phyloP scores from a whole-genome alignment of 2,888 invertebrate genomes.

The Drosophila nr. medialis region DNA sequence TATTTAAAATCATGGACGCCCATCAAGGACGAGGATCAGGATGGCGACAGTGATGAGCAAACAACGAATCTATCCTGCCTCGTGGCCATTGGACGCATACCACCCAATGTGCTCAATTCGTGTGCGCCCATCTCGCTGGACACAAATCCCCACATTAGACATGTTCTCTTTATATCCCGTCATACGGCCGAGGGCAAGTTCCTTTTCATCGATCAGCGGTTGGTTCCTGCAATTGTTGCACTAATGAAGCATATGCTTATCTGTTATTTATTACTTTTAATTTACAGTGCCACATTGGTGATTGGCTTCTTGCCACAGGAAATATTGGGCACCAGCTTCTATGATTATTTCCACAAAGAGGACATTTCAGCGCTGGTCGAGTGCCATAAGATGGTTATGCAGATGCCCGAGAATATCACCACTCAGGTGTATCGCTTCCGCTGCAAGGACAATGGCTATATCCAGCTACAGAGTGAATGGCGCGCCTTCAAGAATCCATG shows the following conservation, averaged over 20 bases:
- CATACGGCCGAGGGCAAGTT: constrained; percentile 97
- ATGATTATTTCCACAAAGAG: constrained; percentile 94
- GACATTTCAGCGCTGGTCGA: constrained; percentile 92
- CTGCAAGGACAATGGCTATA: constrained; percentile 90
- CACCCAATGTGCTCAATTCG: constrained; percentile 86
- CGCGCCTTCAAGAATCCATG: constrained; percentile 96
- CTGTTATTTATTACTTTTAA: background rate
- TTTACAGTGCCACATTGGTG: constrained; percentile 92
- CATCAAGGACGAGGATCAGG: constrained; percentile 90
- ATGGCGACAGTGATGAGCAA: constrained; percentile 87
- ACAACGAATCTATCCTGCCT: constrained; percentile 92
- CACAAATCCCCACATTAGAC: constrained; percentile 86
- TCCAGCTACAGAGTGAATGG: constrained; percentile 92
- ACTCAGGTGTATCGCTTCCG: constrained; percentile 92
- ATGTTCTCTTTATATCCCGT: constrained; percentile 92
- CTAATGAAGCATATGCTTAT: background rate
- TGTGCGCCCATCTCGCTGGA: constrained; percentile 85
- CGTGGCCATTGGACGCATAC: constrained; percentile 93
- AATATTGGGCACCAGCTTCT: constrained; percentile 95
- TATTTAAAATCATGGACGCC: constrained; percentile 97
- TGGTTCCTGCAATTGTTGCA: background rate
- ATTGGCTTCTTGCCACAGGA: constrained; percentile 97
- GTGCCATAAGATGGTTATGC: constrained; percentile 92
- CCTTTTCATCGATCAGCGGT: constrained; percentile 96
- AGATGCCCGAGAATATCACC: constrained; percentile 87